Base-by-base conservation (phyloP, 2,113 vertebrate genomes). In the Piprites chloris region DNA sequence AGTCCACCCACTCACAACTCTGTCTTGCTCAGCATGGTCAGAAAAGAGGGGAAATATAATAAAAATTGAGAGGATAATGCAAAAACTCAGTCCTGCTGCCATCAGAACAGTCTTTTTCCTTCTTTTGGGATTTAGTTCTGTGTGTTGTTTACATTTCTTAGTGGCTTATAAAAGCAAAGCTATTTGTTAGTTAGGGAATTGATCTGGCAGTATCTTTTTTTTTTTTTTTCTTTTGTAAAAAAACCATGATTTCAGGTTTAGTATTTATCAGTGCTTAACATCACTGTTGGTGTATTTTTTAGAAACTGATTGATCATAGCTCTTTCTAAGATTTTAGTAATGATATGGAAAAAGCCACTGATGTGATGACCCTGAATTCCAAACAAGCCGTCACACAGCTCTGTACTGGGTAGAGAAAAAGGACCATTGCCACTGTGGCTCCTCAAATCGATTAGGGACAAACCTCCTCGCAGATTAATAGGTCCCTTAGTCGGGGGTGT, bases 381-480 rank as follows among this genome's bases (percentile, higher is more conserved):
- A 69, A 77, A 65, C 41, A 37, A 56, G n/a, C 58, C 76, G 24
- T 49, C 32, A 28, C 33, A 26, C 30, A 86, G 28, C 55, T 92
- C 49, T 49, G 16, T 13, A 3, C 30, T 86, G 79, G 33, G 26
- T 39, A 46, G 52, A 30, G 14, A 72, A 74, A 22, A 50, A 0
- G 0, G 5, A 0, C 24, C 50, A 14, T 50, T 78, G 24, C 30
- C 46, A 33, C 0, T 0, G 0, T 62, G 71, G 14, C 46, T 73
- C 4, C 1, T 78, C 59, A 78, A 5, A 39, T 61, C 33, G 56
- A 2, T 0, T 11, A 32, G 52, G 56, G 62, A 30, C 22, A 56
- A 75, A 59, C 11, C 17, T 73, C 23, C 35, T 16, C 58, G 68
- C 21, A 5, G 3, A 28, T 63, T 10, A 72, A 33, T 30, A 63